Conservation (phyloP, 2,113 vertebrate genomes). For the human region DNA sequence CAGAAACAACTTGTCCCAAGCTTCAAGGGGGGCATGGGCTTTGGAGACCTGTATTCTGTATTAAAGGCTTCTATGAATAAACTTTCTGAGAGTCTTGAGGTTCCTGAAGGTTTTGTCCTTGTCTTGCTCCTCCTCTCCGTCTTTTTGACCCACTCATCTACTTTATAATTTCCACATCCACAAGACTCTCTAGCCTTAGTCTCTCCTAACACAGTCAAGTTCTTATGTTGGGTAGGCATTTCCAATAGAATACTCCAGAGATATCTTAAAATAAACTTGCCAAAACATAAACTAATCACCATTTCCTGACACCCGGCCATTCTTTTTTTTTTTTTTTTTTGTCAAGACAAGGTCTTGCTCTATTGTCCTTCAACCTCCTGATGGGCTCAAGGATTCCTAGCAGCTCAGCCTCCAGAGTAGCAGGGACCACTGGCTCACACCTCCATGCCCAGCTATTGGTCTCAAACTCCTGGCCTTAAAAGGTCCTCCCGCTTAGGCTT, state of each 20-base stretch:
- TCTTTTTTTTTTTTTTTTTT: no score
- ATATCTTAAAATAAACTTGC: background rate
- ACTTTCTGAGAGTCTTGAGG: background rate
- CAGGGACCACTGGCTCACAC: no score
- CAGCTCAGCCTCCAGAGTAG: no score
- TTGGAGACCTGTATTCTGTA: background rate
- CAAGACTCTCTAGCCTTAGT: background rate
- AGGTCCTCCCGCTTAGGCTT: no score
- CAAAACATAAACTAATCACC: background rate
- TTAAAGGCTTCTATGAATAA: background rate
- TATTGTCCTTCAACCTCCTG: no score
- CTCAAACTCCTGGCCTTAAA: no score
- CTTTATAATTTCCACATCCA: background rate
- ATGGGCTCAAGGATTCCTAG: no score
- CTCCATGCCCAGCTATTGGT: no score
- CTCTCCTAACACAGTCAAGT: background rate
- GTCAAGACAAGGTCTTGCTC: no score
- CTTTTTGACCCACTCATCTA: background rate
- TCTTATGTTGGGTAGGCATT: background rate
- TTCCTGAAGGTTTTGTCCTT: background rate
- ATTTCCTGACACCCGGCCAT: background rate
- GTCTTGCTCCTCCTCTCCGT: background rate
- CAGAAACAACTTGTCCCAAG: background rate
- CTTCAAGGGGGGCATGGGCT: no score
- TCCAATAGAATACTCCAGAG: background rate